phyloP scores from a whole-genome alignment of 2,797 vertebrate genomes.

The Poliocrania exsul region DNA sequence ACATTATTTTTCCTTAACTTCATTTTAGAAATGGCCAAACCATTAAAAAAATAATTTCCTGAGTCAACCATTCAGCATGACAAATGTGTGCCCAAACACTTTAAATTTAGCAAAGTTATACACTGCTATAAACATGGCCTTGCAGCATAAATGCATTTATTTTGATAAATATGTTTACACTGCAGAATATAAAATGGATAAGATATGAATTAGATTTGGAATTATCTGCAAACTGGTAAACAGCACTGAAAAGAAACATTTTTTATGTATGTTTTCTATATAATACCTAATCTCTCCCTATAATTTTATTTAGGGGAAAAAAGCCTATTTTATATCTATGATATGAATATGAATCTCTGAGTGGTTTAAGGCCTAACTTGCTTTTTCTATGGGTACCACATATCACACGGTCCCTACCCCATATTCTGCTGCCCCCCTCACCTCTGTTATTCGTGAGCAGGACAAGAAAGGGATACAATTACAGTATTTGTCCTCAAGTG shows the following conservation, averaged over 20 bases:
- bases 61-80: slow-evolving; percentile 21
- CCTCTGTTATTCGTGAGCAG: not conserved
- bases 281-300: not conserved
- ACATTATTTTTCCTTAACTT: not conserved
- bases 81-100: slow-evolving; percentile 19
- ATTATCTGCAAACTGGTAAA: slow-evolving; percentile 24
- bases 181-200: slow-evolving; percentile 28
- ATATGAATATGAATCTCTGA: not conserved
- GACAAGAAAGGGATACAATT: not conserved
- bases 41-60: slow-evolving; percentile 15
- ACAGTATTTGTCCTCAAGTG: not conserved
- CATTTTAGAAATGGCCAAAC: not conserved
- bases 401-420: no score
- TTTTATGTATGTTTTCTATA: not conserved
- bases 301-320: not conserved
- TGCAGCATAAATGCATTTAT: slow-evolving; percentile 40
- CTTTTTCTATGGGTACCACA: not conserved
- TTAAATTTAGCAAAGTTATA: slow-evolving; percentile 39
- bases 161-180: slow-evolving; percentile 59
- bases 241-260: not conserved
- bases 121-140: slow-evolving; percentile 19
- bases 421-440: not conserved
- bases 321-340: not conserved
- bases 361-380: not conserved
- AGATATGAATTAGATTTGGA: slow-evolving; percentile 28